Evolutionary conservation across 2,888 invertebrate species (phyloP).

Genomic region (Nephrotoma appendiculata): DNA sequence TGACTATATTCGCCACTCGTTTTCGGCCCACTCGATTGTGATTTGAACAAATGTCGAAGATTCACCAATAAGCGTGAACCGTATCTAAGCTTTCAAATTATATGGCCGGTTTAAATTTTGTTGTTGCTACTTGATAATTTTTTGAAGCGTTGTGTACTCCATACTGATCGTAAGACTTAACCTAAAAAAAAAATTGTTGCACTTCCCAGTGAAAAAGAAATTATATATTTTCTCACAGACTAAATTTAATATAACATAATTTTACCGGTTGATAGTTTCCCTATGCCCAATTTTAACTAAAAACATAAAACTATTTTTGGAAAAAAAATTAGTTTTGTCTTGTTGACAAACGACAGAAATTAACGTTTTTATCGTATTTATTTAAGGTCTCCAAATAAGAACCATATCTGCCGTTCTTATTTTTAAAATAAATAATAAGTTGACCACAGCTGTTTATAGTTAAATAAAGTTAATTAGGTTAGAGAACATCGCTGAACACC

Average conservation of each 20-base stretch:
- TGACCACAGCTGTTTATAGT: not conserved
- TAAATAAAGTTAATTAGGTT: not conserved
- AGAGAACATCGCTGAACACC: not conserved
- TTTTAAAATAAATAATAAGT: not conserved
- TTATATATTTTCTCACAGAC: no score
- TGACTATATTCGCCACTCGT: no score
- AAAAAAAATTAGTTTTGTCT: not conserved
- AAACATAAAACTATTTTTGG: not conserved
- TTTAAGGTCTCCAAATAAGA: not conserved
- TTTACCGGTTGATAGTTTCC: not conserved
- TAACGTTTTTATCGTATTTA: not conserved
- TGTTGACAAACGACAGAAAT: not conserved
- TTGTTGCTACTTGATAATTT: no score
- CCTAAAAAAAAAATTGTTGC: no score
- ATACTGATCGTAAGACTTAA: no score
- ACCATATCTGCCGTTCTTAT: not conserved
- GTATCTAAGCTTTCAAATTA: no score
- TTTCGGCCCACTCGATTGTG: no score
- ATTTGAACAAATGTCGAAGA: no score
- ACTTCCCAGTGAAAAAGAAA: no score
- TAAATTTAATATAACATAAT: not conserved
- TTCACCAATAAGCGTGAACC: no score
- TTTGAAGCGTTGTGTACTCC: no score
- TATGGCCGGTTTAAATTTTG: no score
- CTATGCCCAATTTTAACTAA: not conserved